phyloP scores from a whole-genome alignment of 2,797 vertebrate species.

The Xenops minutus region DNA sequence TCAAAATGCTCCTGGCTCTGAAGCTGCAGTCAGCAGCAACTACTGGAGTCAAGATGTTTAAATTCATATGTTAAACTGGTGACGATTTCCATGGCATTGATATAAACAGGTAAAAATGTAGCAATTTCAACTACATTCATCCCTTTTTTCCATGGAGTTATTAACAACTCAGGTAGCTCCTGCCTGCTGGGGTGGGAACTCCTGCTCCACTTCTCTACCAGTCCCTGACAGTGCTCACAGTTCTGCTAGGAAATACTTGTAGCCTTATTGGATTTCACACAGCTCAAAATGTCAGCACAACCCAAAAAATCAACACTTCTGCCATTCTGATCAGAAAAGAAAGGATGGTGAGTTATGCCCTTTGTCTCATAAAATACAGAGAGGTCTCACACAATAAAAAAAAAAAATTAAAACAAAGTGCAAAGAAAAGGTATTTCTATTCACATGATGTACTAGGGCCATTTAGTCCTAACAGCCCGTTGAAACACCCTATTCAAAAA shows the following conservation, averaged over 20 bases:
- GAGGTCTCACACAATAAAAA: not conserved
- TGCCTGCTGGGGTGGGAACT: not conserved
- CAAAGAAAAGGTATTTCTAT: not conserved
- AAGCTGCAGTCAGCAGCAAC: not conserved
- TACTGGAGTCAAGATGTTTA: not conserved
- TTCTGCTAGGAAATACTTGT: not conserved
- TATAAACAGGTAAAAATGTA: not conserved
- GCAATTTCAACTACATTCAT: not conserved
- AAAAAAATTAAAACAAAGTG: not conserved
- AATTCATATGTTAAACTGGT: not conserved
- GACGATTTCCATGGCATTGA: not conserved
- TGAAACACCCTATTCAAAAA: not conserved
- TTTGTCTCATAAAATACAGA: not conserved
- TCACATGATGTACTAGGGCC: not conserved
- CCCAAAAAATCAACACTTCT: not conserved
- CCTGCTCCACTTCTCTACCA: not conserved
- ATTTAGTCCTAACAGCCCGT: not conserved
- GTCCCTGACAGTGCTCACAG: not conserved
- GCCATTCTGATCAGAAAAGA: not conserved
- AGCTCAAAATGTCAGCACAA: not conserved
- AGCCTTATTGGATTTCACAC: not conserved
- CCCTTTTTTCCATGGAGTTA: not conserved
- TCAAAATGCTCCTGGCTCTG: not conserved
- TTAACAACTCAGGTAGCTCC: not conserved
- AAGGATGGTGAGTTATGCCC: not conserved